phyloP scores from a whole-genome alignment of 2,888 invertebrate genomes.

The Dryomyza anilis region DNA sequence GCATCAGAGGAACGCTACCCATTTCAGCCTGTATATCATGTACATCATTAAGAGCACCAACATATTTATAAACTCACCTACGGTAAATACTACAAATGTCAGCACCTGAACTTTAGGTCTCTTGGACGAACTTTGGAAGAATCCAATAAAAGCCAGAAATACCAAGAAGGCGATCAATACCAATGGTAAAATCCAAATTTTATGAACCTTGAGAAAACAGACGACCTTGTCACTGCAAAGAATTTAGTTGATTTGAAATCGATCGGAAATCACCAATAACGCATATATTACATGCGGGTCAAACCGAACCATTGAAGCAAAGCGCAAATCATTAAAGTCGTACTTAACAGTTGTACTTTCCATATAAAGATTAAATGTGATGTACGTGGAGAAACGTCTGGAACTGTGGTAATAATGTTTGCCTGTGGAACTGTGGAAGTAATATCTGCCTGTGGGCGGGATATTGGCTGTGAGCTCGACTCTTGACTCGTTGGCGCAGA shows the following conservation, averaged over 20 bases:
- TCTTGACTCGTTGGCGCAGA: no score
- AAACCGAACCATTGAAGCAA: constrained; percentile 27
- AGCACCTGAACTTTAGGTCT: background rate
- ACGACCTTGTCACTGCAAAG: constrained; percentile 22
- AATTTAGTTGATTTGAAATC: background rate
- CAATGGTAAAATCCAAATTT: constrained; percentile 23
- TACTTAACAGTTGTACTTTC: constrained; percentile 23
- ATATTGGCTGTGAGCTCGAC: no score
- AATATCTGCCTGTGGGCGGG: no score
- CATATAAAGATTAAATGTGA: background rate
- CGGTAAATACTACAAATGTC: constrained; percentile 1
- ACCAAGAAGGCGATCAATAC: background rate
- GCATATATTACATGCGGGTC: background rate
- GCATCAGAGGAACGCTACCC: constrained; percentile 6
- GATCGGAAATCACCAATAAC: no score
- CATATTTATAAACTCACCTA: constrained; percentile 6
- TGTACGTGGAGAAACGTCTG: no score
- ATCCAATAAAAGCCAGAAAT: background rate
- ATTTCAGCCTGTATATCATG: constrained; percentile 8
- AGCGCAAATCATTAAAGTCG: constrained; percentile 4
- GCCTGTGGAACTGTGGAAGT: no score
- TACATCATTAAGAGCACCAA: background rate
- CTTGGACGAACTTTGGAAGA: background rate
- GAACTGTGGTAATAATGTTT: no score
- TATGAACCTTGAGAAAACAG: constrained; percentile 31